Evolutionary conservation across 2,113 vertebrate species (phyloP).

Genomic region (Leucosticte australis): DNA sequence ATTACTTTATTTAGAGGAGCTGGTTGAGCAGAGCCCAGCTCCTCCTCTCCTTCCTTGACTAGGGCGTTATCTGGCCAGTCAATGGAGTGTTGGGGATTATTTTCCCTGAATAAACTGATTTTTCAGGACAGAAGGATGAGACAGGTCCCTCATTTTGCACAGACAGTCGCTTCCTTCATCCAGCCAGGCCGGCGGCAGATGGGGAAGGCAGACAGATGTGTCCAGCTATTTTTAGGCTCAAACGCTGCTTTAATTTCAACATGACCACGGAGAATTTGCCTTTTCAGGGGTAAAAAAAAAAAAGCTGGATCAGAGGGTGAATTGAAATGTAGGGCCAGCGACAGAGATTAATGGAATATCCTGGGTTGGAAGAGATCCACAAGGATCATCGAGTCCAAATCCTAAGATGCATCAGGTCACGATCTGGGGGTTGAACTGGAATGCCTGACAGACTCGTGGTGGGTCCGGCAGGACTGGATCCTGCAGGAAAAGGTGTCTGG

Average conservation of each 20-base stretch:
- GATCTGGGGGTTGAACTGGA: rapidly evolving
- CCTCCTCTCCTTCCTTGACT: not conserved
- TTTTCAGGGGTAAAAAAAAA: not conserved
- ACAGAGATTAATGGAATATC: not conserved
- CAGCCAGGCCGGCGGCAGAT: not conserved
- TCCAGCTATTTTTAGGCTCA: conserved; percentile 22
- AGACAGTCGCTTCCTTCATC: not conserved
- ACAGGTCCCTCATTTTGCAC: not conserved
- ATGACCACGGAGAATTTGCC: not conserved
- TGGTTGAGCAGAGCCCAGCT: not conserved
- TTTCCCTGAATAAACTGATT: not conserved
- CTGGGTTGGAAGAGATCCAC: not conserved
- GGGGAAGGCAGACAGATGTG: not conserved
- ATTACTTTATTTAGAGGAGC: not conserved
- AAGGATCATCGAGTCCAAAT: not conserved
- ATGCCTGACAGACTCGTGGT: not conserved
- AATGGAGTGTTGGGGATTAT: not conserved
- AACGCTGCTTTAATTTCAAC: not conserved
- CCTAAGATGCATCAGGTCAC: not conserved
- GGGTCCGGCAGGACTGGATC: not conserved
- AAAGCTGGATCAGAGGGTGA: not conserved
- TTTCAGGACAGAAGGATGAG: not conserved
- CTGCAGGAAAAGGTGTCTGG: not conserved
- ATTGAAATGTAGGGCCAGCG: not conserved
- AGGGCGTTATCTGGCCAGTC: not conserved